Evolutionary conservation across 2,113 vertebrate species (phyloP), one percentile per base, ranked within the genome.

Genomic region (Oncorhynchus nerka): DNA sequence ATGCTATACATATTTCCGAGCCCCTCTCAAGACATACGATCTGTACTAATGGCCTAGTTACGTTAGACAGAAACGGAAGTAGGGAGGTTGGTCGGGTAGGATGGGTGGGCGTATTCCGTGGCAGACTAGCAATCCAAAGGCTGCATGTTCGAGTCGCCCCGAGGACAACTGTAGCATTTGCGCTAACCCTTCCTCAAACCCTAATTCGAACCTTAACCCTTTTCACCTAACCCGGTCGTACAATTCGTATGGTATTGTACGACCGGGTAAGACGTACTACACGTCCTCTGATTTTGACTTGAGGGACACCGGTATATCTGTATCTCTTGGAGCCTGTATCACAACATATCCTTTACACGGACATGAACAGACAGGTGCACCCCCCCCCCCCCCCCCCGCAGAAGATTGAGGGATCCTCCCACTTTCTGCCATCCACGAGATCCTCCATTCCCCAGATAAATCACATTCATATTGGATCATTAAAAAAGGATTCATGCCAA

Each of bases 361-460:
- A 45, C 39, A 39, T 39, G 39, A 39, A 39, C 39, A 39, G 39
- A 39, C 79, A 77, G 80, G 75, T 73, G 75, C 80, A 66, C 67
- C 72, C 2, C 22, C 39, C 4, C 39, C 39, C 26, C 26, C 26
- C 26, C 26, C 2, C 26, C 26, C 4, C 32, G 75, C 66, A 71
- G 28, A 51, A 34, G 32, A 34, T 34, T 34, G 32, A 34, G 32
- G 39, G 61, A 22, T 74, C 3, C 15, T 55, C 16, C 55, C 55
- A 57, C 55, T 39, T 39, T 39, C 39, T 39, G 39, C 39, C 39
- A 39, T 39, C 39, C 39, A 45, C 39, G 7, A 62, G 12, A 24
- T 15, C 51, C 51, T 62, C 59, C 59, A 62, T 62, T 62, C n/a
- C 39, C 2, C 59, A 62, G 59, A 20, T 62, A 62, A n/a, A 22